These are phyloP conservation scores for Tethya wilhelma DNA, from an alignment of 37 sponge, comb jelly and placozoan species.

Conservation along the genomic window DNA sequence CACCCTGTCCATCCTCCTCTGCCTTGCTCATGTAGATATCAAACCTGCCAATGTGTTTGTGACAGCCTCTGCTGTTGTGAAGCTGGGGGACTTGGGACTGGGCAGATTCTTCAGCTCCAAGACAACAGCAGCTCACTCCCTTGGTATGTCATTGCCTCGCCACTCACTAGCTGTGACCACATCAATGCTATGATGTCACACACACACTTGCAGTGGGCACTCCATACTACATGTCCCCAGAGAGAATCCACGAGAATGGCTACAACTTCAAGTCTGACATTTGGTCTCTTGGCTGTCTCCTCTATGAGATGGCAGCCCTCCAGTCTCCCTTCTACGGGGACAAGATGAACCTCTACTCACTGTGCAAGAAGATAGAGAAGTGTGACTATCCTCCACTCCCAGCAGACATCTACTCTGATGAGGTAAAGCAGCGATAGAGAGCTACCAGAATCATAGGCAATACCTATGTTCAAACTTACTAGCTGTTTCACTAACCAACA, in stretches of 20 bases:
- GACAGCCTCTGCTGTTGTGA: slow-evolving; percentile 93
- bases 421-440: slow-evolving; percentile 52
- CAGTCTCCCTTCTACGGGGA: slow-evolving; percentile 99
- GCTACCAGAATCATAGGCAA: not conserved
- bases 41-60: slow-evolving; percentile 99
- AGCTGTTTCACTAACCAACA: not conserved
- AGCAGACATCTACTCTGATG: slow-evolving; percentile 89
- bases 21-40: slow-evolving; percentile 68
- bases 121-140: slow-evolving; percentile 95
- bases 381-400: slow-evolving; percentile 99
- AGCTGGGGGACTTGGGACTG: slow-evolving; percentile 97
- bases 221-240: slow-evolving; percentile 99
- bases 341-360: slow-evolving; percentile 98
- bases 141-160: slow-evolving; percentile 62
- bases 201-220: slow-evolving; percentile 94
- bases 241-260: slow-evolving; percentile 97
- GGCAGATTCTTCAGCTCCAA: slow-evolving; percentile 98
- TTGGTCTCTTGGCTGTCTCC: slow-evolving; percentile 99
- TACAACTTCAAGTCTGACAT: slow-evolving; percentile 98
- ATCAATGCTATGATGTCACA: too few species aligned
- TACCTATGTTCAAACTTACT: too few species aligned
- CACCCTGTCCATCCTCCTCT: not conserved
- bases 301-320: slow-evolving; percentile 99
- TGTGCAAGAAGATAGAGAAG: slow-evolving; percentile 98
- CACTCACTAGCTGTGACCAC: too few species aligned